A percentile compares a stretch with the other conserved stretches of the same genome.
These are phyloP conservation scores for Platycnemis pennipes DNA, from an alignment of 2,888 invertebrate genomes.

Conservation along the genomic window DNA sequence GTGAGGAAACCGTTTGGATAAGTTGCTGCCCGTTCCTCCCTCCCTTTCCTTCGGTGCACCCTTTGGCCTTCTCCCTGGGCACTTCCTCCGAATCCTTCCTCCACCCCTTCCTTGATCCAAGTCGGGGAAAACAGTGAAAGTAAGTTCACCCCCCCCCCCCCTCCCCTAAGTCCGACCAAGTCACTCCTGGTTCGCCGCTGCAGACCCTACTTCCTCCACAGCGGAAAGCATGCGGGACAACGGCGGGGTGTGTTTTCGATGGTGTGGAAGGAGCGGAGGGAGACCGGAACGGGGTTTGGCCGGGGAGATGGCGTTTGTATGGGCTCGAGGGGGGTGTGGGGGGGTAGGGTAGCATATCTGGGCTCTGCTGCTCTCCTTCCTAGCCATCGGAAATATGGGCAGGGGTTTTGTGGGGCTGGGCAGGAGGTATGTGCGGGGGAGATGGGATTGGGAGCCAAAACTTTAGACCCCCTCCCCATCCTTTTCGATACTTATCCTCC, in stretches of 20 bases:
- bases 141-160: slow-evolving; percentile 30
- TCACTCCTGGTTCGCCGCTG: not conserved
- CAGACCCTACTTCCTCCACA: not conserved
- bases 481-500: slow-evolving; percentile 62
- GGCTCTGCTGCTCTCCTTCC: not conserved
- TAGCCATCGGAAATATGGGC: slow-evolving; percentile 32
- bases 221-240: not conserved
- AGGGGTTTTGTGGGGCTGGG: not conserved
- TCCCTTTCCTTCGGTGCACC: not conserved
- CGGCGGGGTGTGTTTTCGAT: not conserved
- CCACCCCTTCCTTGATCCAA: not conserved
- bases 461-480: not conserved
- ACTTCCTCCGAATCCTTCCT: not conserved
- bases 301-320: not conserved
- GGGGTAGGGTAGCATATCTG: slow-evolving; percentile 19
- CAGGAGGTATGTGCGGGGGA: not conserved
- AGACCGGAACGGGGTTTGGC: not conserved
- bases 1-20: slow-evolving; percentile 66
- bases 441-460: not conserved
- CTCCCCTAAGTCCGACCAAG: not conserved
- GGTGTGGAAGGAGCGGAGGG: not conserved
- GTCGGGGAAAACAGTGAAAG: slow-evolving; percentile 45
- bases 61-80: not conserved
- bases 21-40: slow-evolving; percentile 34
- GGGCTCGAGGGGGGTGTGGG: not conserved